Evolutionary conservation across 1,140 invertebrate species (phyloP), one percentile per base, ranked within the genome.

Genomic region (Brachionus calyciflorus): DNA sequence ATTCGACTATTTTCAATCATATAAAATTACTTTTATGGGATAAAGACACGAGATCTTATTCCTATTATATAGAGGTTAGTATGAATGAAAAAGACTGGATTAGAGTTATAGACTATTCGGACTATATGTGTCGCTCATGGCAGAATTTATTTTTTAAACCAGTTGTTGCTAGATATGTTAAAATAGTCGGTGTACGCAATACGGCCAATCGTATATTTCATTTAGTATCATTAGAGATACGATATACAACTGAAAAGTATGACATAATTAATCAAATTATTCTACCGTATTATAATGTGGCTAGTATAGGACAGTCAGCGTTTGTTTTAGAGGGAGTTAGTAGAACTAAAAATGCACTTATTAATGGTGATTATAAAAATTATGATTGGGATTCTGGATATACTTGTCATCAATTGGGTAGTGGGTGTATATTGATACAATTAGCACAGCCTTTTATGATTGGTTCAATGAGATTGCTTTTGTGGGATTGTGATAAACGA

Each of bases 381-480:
- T 99, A 99, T 85, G 94, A 98, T 87, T 98, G 95, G 95, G 95
- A 99, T 84, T 93, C 91, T 78, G 94, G 96, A 55, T 99, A 98
- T 84, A 98, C 95, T 1, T 98, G 95, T 85, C 96, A 99, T 88
- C 96, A 99, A 86, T 87, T 99, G 44, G 94, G 95, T 78, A 94
- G 91, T 81, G 95, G 96, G 33, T 89, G 91, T 78, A 98, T 99
- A 81, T 88, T 94, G 78, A 90, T 99, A 75, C 94, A 98, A 86
- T 88, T 99, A 77, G 92, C 93, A 19, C 96, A 99, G 85, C 96
- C 96, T 1, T 98, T 96, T 84, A 88, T 96, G 78, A 89, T 98
- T 68, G 89, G 90, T 55, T 94, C 92, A 6, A 91, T 98, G 88
- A 91, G 91, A 80, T 86, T 98, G 80, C 85, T 98, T 49, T 86